Percentiles rank a stretch among this genome's conserved stretches.
Evolutionary conservation across 2,888 invertebrate species (phyloP).

Genomic region (Ligdia adustata): DNA sequence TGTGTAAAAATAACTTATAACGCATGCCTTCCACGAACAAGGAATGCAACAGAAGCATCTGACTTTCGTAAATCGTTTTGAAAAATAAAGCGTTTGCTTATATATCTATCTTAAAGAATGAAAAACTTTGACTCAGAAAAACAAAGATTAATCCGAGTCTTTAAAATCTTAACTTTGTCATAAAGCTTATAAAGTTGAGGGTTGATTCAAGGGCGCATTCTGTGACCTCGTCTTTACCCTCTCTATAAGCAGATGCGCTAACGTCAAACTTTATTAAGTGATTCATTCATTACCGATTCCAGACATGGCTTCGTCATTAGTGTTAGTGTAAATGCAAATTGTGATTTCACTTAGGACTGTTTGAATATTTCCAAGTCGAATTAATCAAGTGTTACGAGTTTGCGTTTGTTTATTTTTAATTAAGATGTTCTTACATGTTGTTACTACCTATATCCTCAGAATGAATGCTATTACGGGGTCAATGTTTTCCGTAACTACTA

Average conservation of each 20-base stretch:
- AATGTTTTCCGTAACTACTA: too few relatives aligned
- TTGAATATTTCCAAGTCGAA: neutral
- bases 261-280: constrained; percentile 16
- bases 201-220: constrained; percentile 37
- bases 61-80: neutral
- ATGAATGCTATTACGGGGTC: too few relatives aligned
- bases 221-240: constrained; percentile 29
- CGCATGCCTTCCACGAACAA: too few relatives aligned
- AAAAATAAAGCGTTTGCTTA: constrained; percentile 1
- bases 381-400: too few relatives aligned
- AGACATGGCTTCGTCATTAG: constrained; percentile 14
- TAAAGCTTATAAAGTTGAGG: constrained; percentile 17
- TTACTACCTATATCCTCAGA: too few relatives aligned
- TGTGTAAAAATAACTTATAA: constrained; percentile 2
- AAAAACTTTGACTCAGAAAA: too few relatives aligned
- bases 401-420: too few relatives aligned
- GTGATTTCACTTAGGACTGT: neutral
- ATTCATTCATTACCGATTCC: constrained; percentile 15
- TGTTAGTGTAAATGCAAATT: constrained; percentile 3
- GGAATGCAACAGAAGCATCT: too few relatives aligned
- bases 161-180: constrained; percentile 8
- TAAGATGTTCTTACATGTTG: too few relatives aligned
- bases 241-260: constrained; percentile 18
- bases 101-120: too few relatives aligned
- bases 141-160: constrained; percentile 9